Conservation (phyloP, 2,888 invertebrate genomes). For the Schizotus pectinicornis region DNA sequence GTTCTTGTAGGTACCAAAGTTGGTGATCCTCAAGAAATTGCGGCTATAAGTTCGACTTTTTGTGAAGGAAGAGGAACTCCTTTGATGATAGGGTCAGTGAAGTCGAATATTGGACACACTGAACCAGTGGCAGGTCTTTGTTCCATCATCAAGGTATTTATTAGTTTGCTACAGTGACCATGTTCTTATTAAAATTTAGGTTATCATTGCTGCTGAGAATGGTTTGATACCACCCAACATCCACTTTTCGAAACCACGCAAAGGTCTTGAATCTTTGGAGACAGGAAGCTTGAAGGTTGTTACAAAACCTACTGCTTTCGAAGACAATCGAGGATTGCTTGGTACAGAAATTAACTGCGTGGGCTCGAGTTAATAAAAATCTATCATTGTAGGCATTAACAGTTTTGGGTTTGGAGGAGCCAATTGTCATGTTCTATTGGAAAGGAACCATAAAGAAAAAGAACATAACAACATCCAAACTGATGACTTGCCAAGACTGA, state of each 20-base stretch:
- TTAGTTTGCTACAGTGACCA: no score
- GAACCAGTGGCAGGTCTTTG: slow-evolving; percentile 87
- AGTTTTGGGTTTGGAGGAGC: slow-evolving; percentile 17
- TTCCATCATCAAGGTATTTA: slow-evolving; percentile 66
- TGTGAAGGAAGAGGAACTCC: slow-evolving; percentile 70
- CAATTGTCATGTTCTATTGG: slow-evolving; percentile 50
- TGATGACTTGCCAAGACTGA: slow-evolving; percentile 73
- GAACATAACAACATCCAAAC: slow-evolving; percentile 50
- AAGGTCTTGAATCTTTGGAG: background rate
- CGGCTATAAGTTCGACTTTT: slow-evolving; percentile 80
- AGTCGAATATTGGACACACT: slow-evolving; percentile 92
- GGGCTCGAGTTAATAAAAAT: no score
- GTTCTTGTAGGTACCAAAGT: slow-evolving; percentile 60
- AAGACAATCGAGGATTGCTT: background rate
- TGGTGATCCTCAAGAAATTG: slow-evolving; percentile 91
- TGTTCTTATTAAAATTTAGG: no score
- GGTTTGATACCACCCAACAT: slow-evolving; percentile 64
- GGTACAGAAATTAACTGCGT: background rate
- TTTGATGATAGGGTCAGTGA: slow-evolving; percentile 86
- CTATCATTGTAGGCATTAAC: slow-evolving; percentile 4
- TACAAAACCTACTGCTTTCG: background rate
- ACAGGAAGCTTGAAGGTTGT: background rate
- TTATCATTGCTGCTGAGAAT: slow-evolving; percentile 53
- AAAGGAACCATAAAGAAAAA: slow-evolving; percentile 68
- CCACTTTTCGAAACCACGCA: slow-evolving; percentile 55